Percentiles rank a stretch among this genome's conserved stretches.
Evolutionary conservation across 2,888 invertebrate genomes (phyloP).

Genomic region (Pachycephus smyrnensis): DNA sequence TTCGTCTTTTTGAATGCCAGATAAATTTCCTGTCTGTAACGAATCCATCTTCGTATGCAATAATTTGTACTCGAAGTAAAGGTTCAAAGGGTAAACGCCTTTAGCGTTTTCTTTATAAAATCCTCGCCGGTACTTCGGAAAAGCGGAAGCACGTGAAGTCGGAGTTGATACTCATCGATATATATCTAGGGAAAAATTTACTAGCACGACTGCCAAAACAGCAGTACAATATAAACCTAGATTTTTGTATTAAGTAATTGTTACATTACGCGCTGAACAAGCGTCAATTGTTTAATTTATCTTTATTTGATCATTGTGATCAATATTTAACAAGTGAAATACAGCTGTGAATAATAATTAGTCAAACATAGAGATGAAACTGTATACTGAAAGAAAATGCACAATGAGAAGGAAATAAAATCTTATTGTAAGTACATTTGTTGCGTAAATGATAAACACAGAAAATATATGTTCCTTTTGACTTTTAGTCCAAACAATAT

Average conservation of each 20-base stretch:
- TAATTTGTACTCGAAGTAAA: conserved; percentile 12
- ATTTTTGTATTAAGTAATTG: not conserved
- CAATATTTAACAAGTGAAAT: too few relatives aligned
- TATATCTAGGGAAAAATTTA: not conserved
- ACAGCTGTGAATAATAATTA: too few relatives aligned
- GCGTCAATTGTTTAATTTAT: not conserved
- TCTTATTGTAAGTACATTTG: too few relatives aligned
- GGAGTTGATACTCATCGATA: not conserved
- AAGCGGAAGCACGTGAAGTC: conserved; percentile 25
- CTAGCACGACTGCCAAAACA: not conserved
- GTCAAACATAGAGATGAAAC: too few relatives aligned
- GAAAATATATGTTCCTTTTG: too few relatives aligned
- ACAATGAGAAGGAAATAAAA: too few relatives aligned
- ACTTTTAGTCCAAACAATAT: too few relatives aligned
- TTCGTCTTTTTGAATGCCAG: conserved; percentile 83
- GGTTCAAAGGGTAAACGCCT: not conserved
- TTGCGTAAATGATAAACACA: too few relatives aligned
- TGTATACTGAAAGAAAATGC: too few relatives aligned
- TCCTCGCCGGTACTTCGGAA: not conserved
- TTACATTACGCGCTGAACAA: not conserved
- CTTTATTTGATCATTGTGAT: too few relatives aligned
- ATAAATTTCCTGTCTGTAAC: conserved; percentile 70
- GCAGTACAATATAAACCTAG: not conserved
- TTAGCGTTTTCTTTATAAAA: conserved; percentile 1
- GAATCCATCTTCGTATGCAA: conserved; percentile 70